Evolutionary conservation across 2,797 vertebrate genomes (phyloP), one percentile per base, ranked within the genome.

Genomic region (Oryzias sinensis): DNA sequence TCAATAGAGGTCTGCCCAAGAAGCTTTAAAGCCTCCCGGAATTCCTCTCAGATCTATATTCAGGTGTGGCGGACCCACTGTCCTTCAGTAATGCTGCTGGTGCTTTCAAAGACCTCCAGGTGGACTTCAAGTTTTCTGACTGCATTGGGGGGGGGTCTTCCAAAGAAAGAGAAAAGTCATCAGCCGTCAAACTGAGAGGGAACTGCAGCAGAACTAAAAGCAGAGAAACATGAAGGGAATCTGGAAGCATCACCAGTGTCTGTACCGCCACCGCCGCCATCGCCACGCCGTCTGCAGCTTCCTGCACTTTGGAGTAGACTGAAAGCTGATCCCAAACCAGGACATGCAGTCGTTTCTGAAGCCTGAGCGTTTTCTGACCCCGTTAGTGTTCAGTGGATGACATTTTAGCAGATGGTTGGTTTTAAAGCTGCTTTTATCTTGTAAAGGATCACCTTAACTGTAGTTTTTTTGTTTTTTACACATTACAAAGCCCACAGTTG

Each of bases 251-350:
- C 56, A 56, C 53, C 40, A 48, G 43, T 24, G 44, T 41, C 15
- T 5, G 16, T 62, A 62, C 59, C 53, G 44, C 59, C 57, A 61
- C 62, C 59, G 63, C 72, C 76, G 56, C 48, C 59, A 46, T 49
- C 49, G n/a, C 48, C 56, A 55, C 44, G 50, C 68, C n/a, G 16
- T 22, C 43, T 45, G 5, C 55, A 74, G 64, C 67, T 65, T 45
- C 11, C 44, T 53, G 68, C 67, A 74, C 72, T 74, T 74, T 72
- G 59, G 41, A 56, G 56, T 59, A 47, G 52, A 56, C 48, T 16
- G 53, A 70, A 45, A 63, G 56, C 57, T 55, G 13, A 51, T n/a
- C 62, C 45, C 51, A 66, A 65, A 63, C 72, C 69, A 72, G 69
- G 50, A 15, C 1, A 49, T 22, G 53, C 50, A 9, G 4, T 6